Percentiles rank a stretch among this genome's conserved stretches.
These are phyloP conservation scores for Drosophila subsilvestris DNA, from an alignment of 2,888 invertebrate species.

Conservation along the genomic window DNA sequence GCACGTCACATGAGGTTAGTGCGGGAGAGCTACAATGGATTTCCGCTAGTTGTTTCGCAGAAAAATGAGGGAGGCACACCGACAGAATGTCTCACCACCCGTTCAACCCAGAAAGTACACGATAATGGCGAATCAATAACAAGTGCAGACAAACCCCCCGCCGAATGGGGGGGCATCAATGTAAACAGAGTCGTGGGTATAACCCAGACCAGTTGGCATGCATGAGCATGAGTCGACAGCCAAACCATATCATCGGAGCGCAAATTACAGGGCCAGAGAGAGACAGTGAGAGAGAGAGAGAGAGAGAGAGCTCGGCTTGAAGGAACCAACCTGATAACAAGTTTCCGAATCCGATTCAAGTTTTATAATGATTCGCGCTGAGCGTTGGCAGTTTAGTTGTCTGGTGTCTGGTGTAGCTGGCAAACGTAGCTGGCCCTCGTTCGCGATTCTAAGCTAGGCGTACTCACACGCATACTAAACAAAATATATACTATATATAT, in stretches of 20 bases:
- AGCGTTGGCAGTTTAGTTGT: slow-evolving; percentile 52
- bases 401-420: slow-evolving; percentile 21
- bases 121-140: slow-evolving; percentile 26
- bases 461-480: not conserved
- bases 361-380: slow-evolving; percentile 58
- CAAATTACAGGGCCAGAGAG: slow-evolving; percentile 3
- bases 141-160: slow-evolving; percentile 17
- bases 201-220: slow-evolving; percentile 10
- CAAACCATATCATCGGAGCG: slow-evolving; percentile 13
- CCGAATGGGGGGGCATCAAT: not conserved
- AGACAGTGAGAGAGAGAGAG: slow-evolving; percentile 1
- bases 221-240: slow-evolving; percentile 21
- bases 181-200: slow-evolving; percentile 33
- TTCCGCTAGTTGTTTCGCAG: slow-evolving; percentile 25
- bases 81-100: not conserved
- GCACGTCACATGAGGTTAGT: slow-evolving; percentile 9
- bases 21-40: slow-evolving; percentile 1
- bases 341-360: slow-evolving; percentile 58
- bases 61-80: slow-evolving; percentile 4
- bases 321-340: slow-evolving; percentile 52
- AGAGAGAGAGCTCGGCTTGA: slow-evolving; percentile 13
- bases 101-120: slow-evolving; percentile 25
- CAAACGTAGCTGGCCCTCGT: slow-evolving; percentile 25
- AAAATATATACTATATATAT: slow-evolving; percentile 12
- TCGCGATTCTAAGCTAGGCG: slow-evolving; percentile 13